These are phyloP conservation scores for Lasioglossum leucozonium DNA, from an alignment of 2,888 invertebrate species.

Conservation along the genomic window DNA sequence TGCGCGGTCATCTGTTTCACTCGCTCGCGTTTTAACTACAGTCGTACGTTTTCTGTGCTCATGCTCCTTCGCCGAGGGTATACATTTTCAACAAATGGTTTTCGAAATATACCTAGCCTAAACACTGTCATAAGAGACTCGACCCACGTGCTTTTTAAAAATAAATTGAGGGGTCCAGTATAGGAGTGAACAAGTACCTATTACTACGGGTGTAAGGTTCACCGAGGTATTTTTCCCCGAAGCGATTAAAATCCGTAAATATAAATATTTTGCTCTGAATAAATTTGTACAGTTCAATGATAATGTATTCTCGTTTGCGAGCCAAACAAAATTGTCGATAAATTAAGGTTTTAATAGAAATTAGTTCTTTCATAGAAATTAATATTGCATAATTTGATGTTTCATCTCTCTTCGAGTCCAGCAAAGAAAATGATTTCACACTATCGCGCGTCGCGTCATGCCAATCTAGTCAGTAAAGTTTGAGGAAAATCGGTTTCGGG, in stretches of 20 bases:
- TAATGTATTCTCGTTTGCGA: too few relatives aligned
- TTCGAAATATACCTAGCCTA: not conserved
- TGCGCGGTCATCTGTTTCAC: not conserved
- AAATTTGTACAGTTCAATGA: too few relatives aligned
- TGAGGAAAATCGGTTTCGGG: not conserved
- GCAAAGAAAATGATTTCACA: not conserved
- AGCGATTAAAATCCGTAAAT: too few relatives aligned
- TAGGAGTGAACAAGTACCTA: not conserved
- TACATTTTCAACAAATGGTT: not conserved
- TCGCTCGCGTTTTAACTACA: not conserved
- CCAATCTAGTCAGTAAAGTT: not conserved
- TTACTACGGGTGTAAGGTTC: too few relatives aligned
- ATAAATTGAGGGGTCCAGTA: not conserved
- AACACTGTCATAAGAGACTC: not conserved
- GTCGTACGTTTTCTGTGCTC: not conserved
- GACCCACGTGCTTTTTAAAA: not conserved
- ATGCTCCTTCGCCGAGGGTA: not conserved
- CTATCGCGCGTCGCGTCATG: not conserved
- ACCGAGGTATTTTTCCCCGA: too few relatives aligned
- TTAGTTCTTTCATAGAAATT: not conserved
- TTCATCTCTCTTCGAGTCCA: too few relatives aligned
- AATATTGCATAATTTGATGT: too few relatives aligned
- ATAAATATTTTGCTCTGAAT: too few relatives aligned
- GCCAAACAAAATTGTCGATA: too few relatives aligned
- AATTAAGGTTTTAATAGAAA: not conserved